Base-by-base conservation (phyloP, 2,113 vertebrate genomes). In the Rhea pennata region DNA sequence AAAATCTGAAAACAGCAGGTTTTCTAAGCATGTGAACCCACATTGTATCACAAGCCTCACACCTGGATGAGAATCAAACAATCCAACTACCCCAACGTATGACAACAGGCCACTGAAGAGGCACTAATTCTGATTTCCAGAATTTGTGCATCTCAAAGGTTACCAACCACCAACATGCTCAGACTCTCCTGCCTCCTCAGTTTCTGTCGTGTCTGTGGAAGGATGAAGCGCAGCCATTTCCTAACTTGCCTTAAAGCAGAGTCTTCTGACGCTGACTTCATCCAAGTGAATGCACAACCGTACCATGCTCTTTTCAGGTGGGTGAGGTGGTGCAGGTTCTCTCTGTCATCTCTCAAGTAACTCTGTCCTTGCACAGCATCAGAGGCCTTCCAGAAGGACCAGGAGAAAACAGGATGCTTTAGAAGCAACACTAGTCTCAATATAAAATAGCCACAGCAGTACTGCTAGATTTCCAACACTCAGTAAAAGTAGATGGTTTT, bases 241-340 rank as follows among this genome's bases (percentile, higher is more conserved):
- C 44, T 12, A 42, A 12, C 15, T 26, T 24, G 8, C 81, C 81
- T 42, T 14, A 27, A 74, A 2, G 31, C 14, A 29, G 8, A 12
- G 8, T 23, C n/a, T 72, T 5, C 19, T 0, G 1, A 3, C 6
- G 23, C 36, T 17, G 61, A 10, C 61, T 12, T 24, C 16, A 6
- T 5, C 50, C 67, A 31, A n/a, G 71, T 0, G 27, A 42, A 17
- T 0, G 6, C 31, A 31, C 48, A 12, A 9, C 40, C 1, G 8
- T 4, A 7, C 12, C 8, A 1, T 0, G 44, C 24, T 61, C 83
- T 22, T 40, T 1, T 29, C 77, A 4, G 3, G 3, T 0, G 8
- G 61, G 5, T 9, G 59, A 58, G 40, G 40, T 2, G 20, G 15
- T 23, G 8, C 40, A 39, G 40, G 7, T 13, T 20, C 69, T 48